A percentile compares a stretch with the other conserved stretches of the same genome.
These are phyloP conservation scores for Periplaneta americana DNA, from an alignment of 1,140 invertebrate species.

Conservation along the genomic window DNA sequence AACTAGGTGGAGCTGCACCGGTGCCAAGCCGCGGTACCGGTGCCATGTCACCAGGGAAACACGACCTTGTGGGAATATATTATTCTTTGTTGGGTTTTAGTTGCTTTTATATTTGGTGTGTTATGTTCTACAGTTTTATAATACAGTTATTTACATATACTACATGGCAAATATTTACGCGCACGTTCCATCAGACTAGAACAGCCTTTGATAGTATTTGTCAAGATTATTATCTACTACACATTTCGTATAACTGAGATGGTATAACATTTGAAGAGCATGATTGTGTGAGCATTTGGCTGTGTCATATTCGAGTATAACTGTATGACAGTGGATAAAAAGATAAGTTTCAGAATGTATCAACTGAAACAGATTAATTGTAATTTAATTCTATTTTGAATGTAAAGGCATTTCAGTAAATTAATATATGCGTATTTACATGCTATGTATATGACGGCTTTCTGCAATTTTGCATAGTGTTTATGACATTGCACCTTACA, in stretches of 20 bases:
- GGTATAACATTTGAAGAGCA: not conserved
- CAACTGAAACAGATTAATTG: not conserved
- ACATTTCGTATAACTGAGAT: not conserved
- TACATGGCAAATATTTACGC: not conserved
- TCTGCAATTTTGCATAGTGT: not conserved
- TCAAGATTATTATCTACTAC: not conserved
- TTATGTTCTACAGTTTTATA: not conserved
- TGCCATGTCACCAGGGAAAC: constrained; percentile 3
- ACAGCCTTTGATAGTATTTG: not conserved
- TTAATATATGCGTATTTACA: not conserved
- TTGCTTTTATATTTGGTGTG: not conserved
- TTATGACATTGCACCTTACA: too few species aligned
- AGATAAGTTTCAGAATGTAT: too few species aligned
- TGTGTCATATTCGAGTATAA: not conserved
- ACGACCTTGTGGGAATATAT: not conserved
- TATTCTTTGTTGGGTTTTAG: not conserved
- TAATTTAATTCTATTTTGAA: not conserved
- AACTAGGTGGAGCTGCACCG: constrained; percentile 43
- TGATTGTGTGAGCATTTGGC: not conserved
- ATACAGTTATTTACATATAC: not conserved
- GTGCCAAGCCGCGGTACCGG: constrained; percentile 1
- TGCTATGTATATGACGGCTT: not conserved
- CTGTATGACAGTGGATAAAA: not conserved
- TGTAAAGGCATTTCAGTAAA: not conserved
- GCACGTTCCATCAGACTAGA: not conserved